These are phyloP conservation scores for Dynastes tityus DNA, from an alignment of 2,888 invertebrate genomes.

Conservation along the genomic window DNA sequence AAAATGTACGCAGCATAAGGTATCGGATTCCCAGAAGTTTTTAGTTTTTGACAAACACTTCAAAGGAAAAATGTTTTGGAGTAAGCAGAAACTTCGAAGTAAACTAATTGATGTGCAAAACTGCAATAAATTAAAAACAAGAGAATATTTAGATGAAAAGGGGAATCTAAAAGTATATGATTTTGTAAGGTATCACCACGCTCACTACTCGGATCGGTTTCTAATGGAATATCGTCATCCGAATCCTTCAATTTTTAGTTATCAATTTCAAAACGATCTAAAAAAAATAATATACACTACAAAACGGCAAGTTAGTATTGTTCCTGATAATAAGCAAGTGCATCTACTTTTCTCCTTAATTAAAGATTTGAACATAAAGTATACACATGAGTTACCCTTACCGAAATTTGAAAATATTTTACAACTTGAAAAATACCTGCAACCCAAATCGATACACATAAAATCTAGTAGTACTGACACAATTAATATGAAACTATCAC, in stretches of 20 bases:
- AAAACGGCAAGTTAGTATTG: slow-evolving; percentile 29
- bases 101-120: slow-evolving; percentile 27
- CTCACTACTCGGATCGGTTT: slow-evolving; percentile 46
- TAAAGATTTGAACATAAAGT: slow-evolving; percentile 20
- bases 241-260: slow-evolving; percentile 37
- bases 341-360: slow-evolving; percentile 36
- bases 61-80: slow-evolving; percentile 46
- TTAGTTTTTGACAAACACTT: slow-evolving; percentile 47
- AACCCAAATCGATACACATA: slow-evolving; percentile 5
- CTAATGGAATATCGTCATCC: slow-evolving; percentile 45
- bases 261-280: background rate
- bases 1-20: slow-evolving; percentile 40
- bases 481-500: slow-evolving; percentile 29
- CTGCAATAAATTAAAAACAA: slow-evolving; percentile 31
- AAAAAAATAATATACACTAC: slow-evolving; percentile 24
- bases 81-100: slow-evolving; percentile 33
- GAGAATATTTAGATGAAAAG: slow-evolving; percentile 45
- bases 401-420: slow-evolving; percentile 43
- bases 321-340: slow-evolving; percentile 35
- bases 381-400: slow-evolving; percentile 34
- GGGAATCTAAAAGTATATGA: slow-evolving; percentile 45
- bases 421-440: slow-evolving; percentile 38
- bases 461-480: slow-evolving; percentile 23
- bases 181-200: slow-evolving; percentile 32
- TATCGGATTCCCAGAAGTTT: slow-evolving; percentile 44